These are phyloP conservation scores for Rotaria macrura DNA, from an alignment of 2,888 invertebrate genomes.

Conservation along the genomic window DNA sequence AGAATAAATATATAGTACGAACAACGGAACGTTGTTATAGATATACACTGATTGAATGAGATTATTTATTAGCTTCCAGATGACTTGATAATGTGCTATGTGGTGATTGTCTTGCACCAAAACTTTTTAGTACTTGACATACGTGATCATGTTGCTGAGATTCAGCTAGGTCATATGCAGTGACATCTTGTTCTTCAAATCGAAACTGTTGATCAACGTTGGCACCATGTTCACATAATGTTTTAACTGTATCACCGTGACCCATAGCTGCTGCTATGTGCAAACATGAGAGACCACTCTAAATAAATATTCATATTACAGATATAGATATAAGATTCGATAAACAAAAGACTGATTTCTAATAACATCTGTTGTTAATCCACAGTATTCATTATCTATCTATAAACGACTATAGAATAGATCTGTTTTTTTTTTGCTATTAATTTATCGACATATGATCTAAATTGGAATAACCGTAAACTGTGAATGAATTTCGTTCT, in stretches of 20 bases:
- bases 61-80: not conserved
- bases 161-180: constrained; percentile 32
- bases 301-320: not conserved
- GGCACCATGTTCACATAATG: constrained; percentile 29
- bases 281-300: constrained; percentile 34
- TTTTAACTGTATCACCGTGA: constrained; percentile 28
- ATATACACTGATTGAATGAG: not conserved
- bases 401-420: not conserved
- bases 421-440: not conserved
- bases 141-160: constrained; percentile 31
- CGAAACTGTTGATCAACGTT: constrained; percentile 32
- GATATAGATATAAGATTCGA: not conserved
- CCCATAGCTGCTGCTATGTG: constrained; percentile 34
- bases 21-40: not conserved
- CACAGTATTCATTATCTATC: not conserved
- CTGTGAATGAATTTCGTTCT: no score
- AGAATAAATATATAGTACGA: not conserved
- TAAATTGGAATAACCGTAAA: no score
- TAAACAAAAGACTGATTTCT: not conserved
- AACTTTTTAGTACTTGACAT: constrained; percentile 27
- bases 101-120: not conserved
- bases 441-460: no score
- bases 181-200: constrained; percentile 33
- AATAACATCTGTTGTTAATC: not conserved
- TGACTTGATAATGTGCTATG: not conserved